These are phyloP conservation scores for Cuculus canorus DNA, from an alignment of 2,797 vertebrate genomes.

Conservation along the genomic window DNA sequence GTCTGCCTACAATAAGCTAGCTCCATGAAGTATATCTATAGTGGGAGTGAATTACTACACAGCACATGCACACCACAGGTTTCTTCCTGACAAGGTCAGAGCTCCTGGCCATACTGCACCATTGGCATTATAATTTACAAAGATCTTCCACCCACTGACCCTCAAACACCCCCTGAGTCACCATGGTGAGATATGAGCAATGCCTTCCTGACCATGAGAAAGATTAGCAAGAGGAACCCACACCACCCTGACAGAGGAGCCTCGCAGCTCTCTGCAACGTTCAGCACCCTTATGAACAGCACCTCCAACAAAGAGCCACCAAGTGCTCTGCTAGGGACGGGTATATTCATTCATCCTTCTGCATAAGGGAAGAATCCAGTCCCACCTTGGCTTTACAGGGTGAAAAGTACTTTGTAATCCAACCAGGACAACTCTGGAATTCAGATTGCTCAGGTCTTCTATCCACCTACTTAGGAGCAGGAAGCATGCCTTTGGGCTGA, in stretches of 20 bases:
- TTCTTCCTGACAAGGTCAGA: not conserved
- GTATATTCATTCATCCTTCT: not conserved
- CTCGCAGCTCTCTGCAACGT: fast-evolving
- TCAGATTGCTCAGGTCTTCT: not conserved
- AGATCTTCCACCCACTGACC: not conserved
- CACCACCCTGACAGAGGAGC: fast-evolving
- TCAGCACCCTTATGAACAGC: fast-evolving
- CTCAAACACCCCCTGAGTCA: not conserved
- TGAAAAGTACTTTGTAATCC: not conserved
- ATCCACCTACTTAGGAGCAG: not conserved
- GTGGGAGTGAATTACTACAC: not conserved
- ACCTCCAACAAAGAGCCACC: not conserved
- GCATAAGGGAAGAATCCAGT: not conserved
- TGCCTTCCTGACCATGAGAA: not conserved
- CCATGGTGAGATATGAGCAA: not conserved
- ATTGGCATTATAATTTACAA: not conserved
- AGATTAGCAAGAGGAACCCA: not conserved
- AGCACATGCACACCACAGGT: too few species aligned
- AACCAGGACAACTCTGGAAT: not conserved
- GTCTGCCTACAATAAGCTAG: not conserved
- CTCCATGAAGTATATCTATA: not conserved
- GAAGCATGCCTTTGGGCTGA: not conserved
- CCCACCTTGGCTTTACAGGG: fast-evolving
- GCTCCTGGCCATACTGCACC: not conserved
- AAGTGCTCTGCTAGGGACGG: not conserved